Base-by-base conservation (phyloP, 2,113 vertebrate genomes). In the Pelvicachromis taeniatus region DNA sequence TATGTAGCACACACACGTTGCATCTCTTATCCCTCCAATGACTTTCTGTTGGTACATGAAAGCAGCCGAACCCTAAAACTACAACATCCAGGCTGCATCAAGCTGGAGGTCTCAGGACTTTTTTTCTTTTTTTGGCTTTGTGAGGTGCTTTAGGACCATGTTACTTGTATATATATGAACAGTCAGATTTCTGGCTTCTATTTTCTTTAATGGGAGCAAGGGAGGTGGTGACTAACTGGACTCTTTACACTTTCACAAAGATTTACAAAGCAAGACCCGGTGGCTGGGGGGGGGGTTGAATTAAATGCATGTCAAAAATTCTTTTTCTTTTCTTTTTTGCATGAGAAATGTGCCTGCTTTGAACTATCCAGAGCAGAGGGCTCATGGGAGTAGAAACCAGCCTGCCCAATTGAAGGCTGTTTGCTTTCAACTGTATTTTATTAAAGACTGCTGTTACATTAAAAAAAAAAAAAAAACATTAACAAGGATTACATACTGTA, bases 261-360 rank as follows among this genome's bases (percentile, higher is more conserved):
- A 48, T 29, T 73, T 6, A 53, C 31, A 54, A 21, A 77, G 26
- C 68, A 75, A 75, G 68, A 75, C 50, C 54, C 55, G 29, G 10
- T 3, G n/a, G 55, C 53, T 59, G 38, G 61, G 52, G 42, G 19
- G 42, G 78, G 83, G 83, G 42, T 89, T 87, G 68, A 90, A 88
- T 90, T 79, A 93, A 94, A 91, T 97, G 96, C 96, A 97, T 97
- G 96, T 94, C 93, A 91, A 93, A 91, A 91, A 55, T 86, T 73
- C 1, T 73, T 70, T 91, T 91, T 92, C 93, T 42, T 81, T 89
- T 88, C 90, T 93, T 92, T 92, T 93, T 94, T 96, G 96, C 96
- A 97, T 97, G 96, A 95, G 91, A 94, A 96, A 96, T 94, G 94
- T 95, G 95, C 95, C 95, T 96, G 95, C 90, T 91, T 83, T 87